Percentiles rank a stretch among this genome's conserved stretches.
Evolutionary conservation across 2,797 vertebrate genomes (phyloP).

Genomic region (Anas bahamensis): DNA sequence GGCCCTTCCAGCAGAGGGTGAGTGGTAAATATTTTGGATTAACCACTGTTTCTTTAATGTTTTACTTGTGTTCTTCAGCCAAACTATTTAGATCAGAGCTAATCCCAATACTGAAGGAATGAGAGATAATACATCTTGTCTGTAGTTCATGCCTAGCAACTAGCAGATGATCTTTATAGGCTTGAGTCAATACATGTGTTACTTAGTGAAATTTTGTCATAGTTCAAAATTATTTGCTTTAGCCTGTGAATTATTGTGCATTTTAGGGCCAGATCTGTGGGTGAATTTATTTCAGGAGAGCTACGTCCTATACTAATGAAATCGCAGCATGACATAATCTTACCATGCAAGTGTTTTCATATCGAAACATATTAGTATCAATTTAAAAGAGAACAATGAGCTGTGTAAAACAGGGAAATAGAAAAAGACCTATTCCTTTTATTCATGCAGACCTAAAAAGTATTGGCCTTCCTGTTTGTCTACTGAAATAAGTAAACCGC

Average conservation of each 20-base stretch:
- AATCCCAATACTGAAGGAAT: not conserved
- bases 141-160: not conserved
- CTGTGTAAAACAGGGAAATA: not conserved
- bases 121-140: not conserved
- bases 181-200: not conserved
- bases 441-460: not conserved
- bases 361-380: not conserved
- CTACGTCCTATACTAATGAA: not conserved
- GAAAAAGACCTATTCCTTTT: not conserved
- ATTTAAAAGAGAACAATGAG: not conserved
- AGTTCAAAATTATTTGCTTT: not conserved
- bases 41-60: not conserved
- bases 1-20: constrained; percentile 92
- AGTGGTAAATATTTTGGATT: not conserved
- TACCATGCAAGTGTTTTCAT: not conserved
- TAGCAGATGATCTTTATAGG: not conserved
- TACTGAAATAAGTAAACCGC: not conserved
- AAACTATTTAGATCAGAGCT: not conserved
- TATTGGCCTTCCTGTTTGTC: not conserved
- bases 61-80: not conserved
- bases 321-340: not conserved
- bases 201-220: not conserved
- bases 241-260: not conserved
- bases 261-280: not conserved
- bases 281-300: constrained; percentile 2